A percentile compares a stretch with the other conserved stretches of the same genome.
Evolutionary conservation across 1,140 invertebrate genomes (phyloP).

Genomic region (Hestina assimilis): DNA sequence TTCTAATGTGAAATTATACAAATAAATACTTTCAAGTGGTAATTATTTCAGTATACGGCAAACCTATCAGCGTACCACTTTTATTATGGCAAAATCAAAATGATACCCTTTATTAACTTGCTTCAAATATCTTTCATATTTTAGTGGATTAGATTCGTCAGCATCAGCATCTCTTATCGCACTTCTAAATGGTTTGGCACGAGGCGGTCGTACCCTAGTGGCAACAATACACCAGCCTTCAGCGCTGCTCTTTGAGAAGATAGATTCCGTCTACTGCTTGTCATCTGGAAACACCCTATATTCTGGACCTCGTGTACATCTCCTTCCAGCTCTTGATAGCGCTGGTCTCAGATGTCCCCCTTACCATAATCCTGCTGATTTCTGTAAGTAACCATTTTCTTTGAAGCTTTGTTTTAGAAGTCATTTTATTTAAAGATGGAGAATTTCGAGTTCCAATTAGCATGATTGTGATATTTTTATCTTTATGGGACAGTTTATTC

Average conservation of each 20-base stretch:
- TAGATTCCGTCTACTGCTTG: constrained; percentile 95
- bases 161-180: constrained; percentile 90
- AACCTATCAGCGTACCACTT: background rate
- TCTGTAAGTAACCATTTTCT: constrained; percentile 81
- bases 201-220: constrained; percentile 88
- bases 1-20: no score
- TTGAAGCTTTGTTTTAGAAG: background rate
- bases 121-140: background rate
- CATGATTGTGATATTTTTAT: no score
- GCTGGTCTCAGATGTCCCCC: constrained; percentile 91
- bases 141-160: constrained; percentile 91
- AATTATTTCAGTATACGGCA: background rate
- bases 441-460: no score
- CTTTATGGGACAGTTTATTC: no score
- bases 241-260: constrained; percentile 96
- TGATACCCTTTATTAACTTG: background rate
- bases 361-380: constrained; percentile 98
- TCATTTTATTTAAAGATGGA: no score
- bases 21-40: no score
- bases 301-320: constrained; percentile 84
- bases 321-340: constrained; percentile 90
- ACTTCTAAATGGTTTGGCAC: constrained; percentile 86
- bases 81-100: no score
- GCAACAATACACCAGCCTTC: constrained; percentile 98
- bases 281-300: constrained; percentile 94